Evolutionary conservation across 2,797 vertebrate species (phyloP).

Genomic region (Dermochelys coriacea): DNA sequence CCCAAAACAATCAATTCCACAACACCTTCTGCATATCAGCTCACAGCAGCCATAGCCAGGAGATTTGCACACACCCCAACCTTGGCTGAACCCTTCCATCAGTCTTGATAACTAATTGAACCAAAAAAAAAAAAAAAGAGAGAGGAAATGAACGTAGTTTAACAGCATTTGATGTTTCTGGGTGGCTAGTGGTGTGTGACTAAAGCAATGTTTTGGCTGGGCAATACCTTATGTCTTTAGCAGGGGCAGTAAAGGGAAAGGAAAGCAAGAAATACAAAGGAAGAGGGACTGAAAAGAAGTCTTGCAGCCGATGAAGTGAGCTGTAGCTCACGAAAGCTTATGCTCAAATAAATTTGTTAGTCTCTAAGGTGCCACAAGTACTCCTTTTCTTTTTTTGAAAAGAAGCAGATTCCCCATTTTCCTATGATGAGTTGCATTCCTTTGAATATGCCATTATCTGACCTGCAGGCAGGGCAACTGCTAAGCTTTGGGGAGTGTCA

Average conservation of each 20-base stretch:
- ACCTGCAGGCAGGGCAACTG: background rate
- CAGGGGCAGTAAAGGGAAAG: conserved; percentile 28
- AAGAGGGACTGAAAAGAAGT: conserved; percentile 23
- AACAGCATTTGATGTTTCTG: conserved; percentile 72
- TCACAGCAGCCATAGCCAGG: conserved; percentile 45
- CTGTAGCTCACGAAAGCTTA: no score
- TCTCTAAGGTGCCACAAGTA: no score
- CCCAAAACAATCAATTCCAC: conserved; percentile 39
- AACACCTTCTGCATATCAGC: conserved; percentile 23
- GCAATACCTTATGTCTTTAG: conserved; percentile 42
- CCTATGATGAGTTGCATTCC: background rate
- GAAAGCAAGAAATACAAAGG: conserved; percentile 48
- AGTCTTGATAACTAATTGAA: conserved; percentile 63
- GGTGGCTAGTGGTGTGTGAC: conserved; percentile 71
- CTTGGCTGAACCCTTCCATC: conserved; percentile 47
- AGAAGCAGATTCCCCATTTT: background rate
- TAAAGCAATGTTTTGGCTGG: conserved; percentile 71
- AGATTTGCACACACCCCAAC: conserved; percentile 17
- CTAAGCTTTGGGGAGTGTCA: background rate
- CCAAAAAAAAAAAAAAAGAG: conserved; percentile 13
- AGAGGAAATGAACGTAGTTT: conserved; percentile 58
- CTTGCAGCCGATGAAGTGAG: no score
- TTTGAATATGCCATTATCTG: background rate
- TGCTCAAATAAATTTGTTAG: no score
- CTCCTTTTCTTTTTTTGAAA: no score